Conservation (phyloP, 2,888 invertebrate genomes). For the Geotrupes spiniger region DNA sequence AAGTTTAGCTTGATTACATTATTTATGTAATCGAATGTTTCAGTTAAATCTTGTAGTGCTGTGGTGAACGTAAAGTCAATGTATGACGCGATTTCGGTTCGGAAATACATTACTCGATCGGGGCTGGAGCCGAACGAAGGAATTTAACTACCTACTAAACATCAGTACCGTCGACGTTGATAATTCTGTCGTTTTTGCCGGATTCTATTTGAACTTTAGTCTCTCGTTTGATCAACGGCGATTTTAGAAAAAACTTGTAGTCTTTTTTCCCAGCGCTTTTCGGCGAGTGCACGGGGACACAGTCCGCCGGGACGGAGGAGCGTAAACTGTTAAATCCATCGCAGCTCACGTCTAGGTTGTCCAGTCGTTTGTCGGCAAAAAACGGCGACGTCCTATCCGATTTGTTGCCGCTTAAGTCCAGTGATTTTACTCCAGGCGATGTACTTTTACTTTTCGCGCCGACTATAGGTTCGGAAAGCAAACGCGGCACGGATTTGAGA, state of each 20-base stretch:
- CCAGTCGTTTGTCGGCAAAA: slow-evolving; percentile 28
- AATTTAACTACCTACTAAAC: slow-evolving; percentile 28
- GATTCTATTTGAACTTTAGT: slow-evolving; percentile 21
- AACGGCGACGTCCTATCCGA: slow-evolving; percentile 32
- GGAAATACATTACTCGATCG: too few species aligned
- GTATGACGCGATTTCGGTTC: too few species aligned
- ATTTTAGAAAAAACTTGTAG: slow-evolving; percentile 43
- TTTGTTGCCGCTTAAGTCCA: slow-evolving; percentile 26
- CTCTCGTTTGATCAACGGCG: slow-evolving; percentile 43
- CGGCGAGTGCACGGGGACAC: slow-evolving; percentile 42
- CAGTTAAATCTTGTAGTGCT: too few species aligned
- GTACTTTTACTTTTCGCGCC: slow-evolving; percentile 32
- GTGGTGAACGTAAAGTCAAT: too few species aligned
- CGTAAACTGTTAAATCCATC: slow-evolving; percentile 32
- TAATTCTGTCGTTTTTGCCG: slow-evolving; percentile 25
- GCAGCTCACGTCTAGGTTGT: slow-evolving; percentile 20
- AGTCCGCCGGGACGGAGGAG: slow-evolving; percentile 21
- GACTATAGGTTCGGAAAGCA: slow-evolving; percentile 46
- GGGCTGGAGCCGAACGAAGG: too few species aligned
- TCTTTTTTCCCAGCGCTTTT: slow-evolving; percentile 41
- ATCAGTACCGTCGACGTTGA: slow-evolving; percentile 40
- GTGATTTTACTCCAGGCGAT: slow-evolving; percentile 35
- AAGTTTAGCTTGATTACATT: too few species aligned
- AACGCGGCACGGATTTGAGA: slow-evolving; percentile 42
- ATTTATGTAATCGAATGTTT: too few species aligned